Conservation (phyloP, 2,888 invertebrate genomes). For the Buathra laborator region DNA sequence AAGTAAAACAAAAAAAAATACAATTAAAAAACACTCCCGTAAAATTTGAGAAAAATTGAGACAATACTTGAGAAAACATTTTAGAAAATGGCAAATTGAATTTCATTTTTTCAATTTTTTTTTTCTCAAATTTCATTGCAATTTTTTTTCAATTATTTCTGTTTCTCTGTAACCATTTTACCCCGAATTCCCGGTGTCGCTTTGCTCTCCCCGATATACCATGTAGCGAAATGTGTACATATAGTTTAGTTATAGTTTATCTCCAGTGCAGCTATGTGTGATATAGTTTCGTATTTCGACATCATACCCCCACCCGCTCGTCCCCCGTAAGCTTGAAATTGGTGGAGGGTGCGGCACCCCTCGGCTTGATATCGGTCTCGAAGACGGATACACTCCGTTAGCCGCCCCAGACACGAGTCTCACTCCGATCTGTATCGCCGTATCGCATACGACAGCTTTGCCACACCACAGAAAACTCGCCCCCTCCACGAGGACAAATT, state of each 20-base stretch:
- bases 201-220: too few relatives aligned
- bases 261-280: too few relatives aligned
- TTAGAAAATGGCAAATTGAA: too few relatives aligned
- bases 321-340: slow-evolving; percentile 15
- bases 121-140: too few relatives aligned
- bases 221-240: not conserved
- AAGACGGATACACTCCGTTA: slow-evolving; percentile 43
- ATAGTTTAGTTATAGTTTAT: not conserved
- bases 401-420: slow-evolving; percentile 16
- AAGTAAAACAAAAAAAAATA: too few relatives aligned
- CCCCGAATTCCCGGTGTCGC: not conserved
- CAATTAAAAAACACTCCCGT: too few relatives aligned
- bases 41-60: too few relatives aligned
- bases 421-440: slow-evolving; percentile 44
- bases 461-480: not conserved
- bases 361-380: slow-evolving; percentile 39
- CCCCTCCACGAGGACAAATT: slow-evolving; percentile 41
- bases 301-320: not conserved
- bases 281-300: not conserved
- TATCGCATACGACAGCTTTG: slow-evolving; percentile 12
- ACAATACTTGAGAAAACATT: too few relatives aligned
- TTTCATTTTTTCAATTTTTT: too few relatives aligned
- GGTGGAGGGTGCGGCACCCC: slow-evolving; percentile 35
- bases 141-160: too few relatives aligned
- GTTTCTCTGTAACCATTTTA: too few relatives aligned